Evolutionary conservation across 1,140 invertebrate genomes (phyloP).

Genomic region (Schlechtendalia chinensis): DNA sequence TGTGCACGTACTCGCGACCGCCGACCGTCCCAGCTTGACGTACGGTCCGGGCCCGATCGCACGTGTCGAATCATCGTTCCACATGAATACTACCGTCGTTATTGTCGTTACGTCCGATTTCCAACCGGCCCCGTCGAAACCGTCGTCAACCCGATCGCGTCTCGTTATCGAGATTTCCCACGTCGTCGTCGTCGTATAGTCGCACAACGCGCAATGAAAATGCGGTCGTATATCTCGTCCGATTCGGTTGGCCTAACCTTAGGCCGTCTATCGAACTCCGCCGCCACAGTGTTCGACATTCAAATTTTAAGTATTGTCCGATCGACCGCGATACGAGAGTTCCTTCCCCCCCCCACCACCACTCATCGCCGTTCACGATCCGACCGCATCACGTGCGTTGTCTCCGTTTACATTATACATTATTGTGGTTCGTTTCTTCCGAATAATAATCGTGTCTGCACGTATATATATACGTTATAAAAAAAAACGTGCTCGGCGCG

Average conservation of each 20-base stretch:
- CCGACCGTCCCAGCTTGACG: neutral
- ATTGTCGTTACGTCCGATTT: neutral
- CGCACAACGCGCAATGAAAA: too few species aligned
- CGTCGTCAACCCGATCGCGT: neutral
- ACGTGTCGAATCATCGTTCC: constrained; percentile 6
- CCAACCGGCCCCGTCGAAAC: neutral
- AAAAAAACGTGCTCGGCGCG: neutral
- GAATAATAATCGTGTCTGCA: neutral
- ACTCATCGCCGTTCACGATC: neutral
- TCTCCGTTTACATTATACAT: neutral
- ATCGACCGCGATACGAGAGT: constrained; percentile 8
- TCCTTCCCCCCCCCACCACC: neutral
- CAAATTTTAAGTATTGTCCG: constrained; percentile 10
- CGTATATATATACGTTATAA: neutral
- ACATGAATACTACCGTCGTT: neutral
- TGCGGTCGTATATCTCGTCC: too few species aligned
- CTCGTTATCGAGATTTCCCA: neutral
- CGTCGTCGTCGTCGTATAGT: neutral
- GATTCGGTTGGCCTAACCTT: neutral
- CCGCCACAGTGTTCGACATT: constrained; percentile 1
- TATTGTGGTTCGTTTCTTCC: neutral
- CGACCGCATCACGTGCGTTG: neutral
- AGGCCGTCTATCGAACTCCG: neutral
- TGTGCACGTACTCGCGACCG: neutral
- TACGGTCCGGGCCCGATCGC: neutral